Base-by-base conservation (phyloP, 2,113 vertebrate genomes). In the Capreolus pygargus region DNA sequence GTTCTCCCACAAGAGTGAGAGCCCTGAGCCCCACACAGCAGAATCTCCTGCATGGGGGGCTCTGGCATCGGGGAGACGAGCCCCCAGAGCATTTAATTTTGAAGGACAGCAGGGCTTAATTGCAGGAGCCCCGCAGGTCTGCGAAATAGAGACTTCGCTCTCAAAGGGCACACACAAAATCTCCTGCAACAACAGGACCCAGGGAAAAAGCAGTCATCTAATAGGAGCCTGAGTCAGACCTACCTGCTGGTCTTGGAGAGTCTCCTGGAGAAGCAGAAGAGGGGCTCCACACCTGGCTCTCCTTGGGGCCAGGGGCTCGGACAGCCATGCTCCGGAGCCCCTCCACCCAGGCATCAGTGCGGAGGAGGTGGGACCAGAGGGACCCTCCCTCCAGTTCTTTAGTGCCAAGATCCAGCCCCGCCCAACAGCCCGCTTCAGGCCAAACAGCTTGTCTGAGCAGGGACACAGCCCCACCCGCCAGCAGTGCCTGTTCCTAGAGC, bases 301-400 rank as follows among this genome's bases (percentile, higher is more conserved):
- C 9, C 47, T 19, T 50, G 47, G 9, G 28, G 9, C 30, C 47
- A 7, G 28, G 5, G 45, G 30, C 16, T 81, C 5, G 0, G 9
- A 33, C 30, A 33, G 47, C 47, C 28, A 17, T 81, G 12, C 30
- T 33, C 28, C 0, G 28, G 16, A 33, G 78, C 28, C 0, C 3
- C 2, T 52, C 30, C 47, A 33, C 30, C 27, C 43, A 50, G 28
- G 78, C 47, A 52, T 50, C 47, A 33, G 16, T 33, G 36, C 11
- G 21, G 28, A 2, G 5, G 76, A 17, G 45, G 36, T 74, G 36
- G 67, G 36, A 39, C 76, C 76, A 50, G 45, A 28, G 76, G 27
- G 8, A 50, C 27, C 8, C 45, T 50, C 45, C 28, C 15, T 3
- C 45, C 7, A 30, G 76, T 45, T 47, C 45, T 19, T 79, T 50